Evolutionary conservation across 2,888 invertebrate species (phyloP).

Genomic region (Drosophila melanosoma): DNA sequence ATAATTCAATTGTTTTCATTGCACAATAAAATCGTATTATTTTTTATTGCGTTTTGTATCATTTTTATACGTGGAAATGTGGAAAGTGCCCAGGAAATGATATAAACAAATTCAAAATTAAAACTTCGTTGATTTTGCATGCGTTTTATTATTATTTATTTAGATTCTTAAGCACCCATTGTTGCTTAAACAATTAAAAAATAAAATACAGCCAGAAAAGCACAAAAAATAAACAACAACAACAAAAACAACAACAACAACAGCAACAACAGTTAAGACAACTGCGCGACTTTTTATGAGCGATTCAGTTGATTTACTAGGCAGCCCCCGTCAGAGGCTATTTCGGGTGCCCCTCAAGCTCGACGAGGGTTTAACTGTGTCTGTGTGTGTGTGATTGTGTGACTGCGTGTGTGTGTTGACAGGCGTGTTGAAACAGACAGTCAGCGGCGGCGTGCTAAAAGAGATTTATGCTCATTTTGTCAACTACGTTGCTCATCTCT

Average conservation of each 20-base stretch:
- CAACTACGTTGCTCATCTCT: constrained; percentile 59
- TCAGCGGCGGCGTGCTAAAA: constrained; percentile 77
- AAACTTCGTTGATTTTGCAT: constrained; percentile 67
- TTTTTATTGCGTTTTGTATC: constrained; percentile 40
- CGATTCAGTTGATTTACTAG: constrained; percentile 79
- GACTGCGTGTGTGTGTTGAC: constrained; percentile 73
- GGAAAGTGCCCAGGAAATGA: constrained; percentile 70
- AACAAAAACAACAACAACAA: constrained; percentile 30
- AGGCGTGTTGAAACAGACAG: constrained; percentile 79
- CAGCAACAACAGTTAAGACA: constrained; percentile 44
- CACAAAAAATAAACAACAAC: constrained; percentile 13
- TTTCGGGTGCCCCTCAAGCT: constrained; percentile 47
- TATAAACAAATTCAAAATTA: constrained; percentile 27
- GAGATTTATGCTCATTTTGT: constrained; percentile 80
- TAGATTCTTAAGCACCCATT: constrained; percentile 80
- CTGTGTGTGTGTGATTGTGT: constrained; percentile 17
- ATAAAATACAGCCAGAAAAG: constrained; percentile 49
- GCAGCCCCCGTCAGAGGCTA: constrained; percentile 67
- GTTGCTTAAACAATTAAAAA: constrained; percentile 82
- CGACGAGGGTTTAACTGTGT: constrained; percentile 11
- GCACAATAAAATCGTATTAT: constrained; percentile 66
- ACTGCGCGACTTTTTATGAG: constrained; percentile 75
- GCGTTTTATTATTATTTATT: constrained; percentile 70
- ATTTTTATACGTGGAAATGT: constrained; percentile 29
- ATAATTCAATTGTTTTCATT: constrained; percentile 76